Conservation (phyloP, 2,888 invertebrate genomes). For the Camponotus fellah region DNA sequence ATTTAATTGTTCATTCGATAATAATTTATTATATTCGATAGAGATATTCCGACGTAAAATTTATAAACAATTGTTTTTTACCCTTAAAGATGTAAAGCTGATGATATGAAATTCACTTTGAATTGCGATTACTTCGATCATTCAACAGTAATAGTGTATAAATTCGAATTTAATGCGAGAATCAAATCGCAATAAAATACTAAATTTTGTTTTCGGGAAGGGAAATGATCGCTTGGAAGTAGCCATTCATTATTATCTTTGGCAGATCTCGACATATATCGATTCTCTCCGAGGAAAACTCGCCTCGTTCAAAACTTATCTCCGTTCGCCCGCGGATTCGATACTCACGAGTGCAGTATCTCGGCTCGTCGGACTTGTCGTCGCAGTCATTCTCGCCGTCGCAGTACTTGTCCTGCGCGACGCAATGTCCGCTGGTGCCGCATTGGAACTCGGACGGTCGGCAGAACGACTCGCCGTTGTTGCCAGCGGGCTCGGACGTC, state of each 20-base stretch:
- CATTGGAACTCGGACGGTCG: constrained; percentile 87
- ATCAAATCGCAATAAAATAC: background rate
- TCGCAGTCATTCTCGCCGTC: constrained; percentile 93
- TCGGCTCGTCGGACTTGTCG: constrained; percentile 93
- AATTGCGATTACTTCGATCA: background rate
- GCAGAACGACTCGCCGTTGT: constrained; percentile 67
- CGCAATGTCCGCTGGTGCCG: constrained; percentile 87
- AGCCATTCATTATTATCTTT: constrained; percentile 11
- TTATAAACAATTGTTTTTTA: background rate
- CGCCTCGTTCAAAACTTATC: background rate
- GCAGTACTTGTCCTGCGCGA: constrained; percentile 92
- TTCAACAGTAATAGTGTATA: background rate
- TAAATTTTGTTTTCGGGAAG: background rate
- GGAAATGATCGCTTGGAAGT: background rate
- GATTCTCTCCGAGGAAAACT: constrained; percentile 10
- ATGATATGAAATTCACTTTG: background rate
- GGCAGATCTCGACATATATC: background rate
- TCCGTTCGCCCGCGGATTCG: constrained; percentile 1
- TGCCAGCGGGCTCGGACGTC: constrained; percentile 54
- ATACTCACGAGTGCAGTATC: constrained; percentile 92
- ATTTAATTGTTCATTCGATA: background rate
- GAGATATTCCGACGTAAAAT: background rate
- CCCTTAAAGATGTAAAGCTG: background rate
- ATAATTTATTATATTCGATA: constrained; percentile 4
- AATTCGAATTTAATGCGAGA: constrained; percentile 7